Conservation (phyloP, 2,888 invertebrate genomes). For the Rugalucina vietnamica region DNA sequence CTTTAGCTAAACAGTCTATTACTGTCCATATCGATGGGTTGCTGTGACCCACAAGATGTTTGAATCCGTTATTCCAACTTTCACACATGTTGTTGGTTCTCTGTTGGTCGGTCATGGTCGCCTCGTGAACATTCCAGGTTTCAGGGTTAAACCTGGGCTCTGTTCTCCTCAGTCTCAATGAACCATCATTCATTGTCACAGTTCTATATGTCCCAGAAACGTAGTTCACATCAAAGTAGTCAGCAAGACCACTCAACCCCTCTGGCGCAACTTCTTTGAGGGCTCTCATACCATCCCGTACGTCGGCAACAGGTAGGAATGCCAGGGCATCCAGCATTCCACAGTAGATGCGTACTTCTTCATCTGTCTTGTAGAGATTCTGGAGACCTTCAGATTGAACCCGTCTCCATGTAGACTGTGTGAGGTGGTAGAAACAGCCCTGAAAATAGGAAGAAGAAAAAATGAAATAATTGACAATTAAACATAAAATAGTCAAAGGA, state of each 20-base stretch:
- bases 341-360: background rate
- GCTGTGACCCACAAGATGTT: background rate
- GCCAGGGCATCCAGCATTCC: constrained; percentile 13
- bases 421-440: constrained; percentile 9
- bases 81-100: constrained; percentile 11
- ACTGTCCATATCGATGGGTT: background rate
- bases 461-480: too few relatives aligned
- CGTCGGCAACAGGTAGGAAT: too few relatives aligned
- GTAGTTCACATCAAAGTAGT: constrained; percentile 7
- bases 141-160: background rate
- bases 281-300: background rate
- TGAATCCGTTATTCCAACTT: background rate
- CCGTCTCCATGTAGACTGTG: constrained; percentile 12
- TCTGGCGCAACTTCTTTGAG: background rate
- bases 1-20: background rate
- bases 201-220: background rate
- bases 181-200: background rate
- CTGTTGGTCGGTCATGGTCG: background rate
- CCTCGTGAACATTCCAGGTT: constrained; percentile 4
- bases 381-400: background rate
- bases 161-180: background rate
- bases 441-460: too few relatives aligned
- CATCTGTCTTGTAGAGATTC: background rate
- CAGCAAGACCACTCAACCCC: background rate
- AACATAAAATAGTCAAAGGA: too few relatives aligned